A percentile compares a stretch with the other conserved stretches of the same genome.
Conservation (phyloP, 1,140 invertebrate genomes). For the Panagrolaimus sp. region DNA sequence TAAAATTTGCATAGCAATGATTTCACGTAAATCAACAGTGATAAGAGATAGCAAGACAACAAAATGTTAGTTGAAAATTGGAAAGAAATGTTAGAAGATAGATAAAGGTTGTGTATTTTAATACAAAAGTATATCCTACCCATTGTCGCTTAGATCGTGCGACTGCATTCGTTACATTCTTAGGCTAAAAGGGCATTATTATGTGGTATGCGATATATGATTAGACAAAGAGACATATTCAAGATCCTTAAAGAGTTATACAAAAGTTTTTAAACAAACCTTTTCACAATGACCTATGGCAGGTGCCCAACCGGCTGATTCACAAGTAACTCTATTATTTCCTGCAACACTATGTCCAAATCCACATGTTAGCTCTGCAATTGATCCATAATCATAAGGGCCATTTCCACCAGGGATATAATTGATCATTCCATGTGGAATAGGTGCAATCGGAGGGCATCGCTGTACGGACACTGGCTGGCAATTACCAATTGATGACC, state of each 20-base stretch:
- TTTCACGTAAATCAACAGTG: background rate
- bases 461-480: background rate
- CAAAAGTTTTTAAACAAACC: background rate
- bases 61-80: background rate
- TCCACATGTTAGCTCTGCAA: background rate
- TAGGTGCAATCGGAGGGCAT: background rate
- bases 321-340: background rate
- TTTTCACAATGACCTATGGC: background rate
- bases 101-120: background rate
- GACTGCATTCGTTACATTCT: background rate
- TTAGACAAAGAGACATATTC: too few species aligned
- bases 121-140: background rate
- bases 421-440: slow-evolving; percentile 2
- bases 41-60: background rate
- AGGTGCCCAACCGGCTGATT: slow-evolving; percentile 3
- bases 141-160: background rate
- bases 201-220: too few species aligned
- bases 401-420: slow-evolving; percentile 8
- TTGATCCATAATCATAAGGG: background rate
- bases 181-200: too few species aligned
- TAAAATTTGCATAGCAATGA: background rate
- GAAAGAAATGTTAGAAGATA: background rate
- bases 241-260: too few species aligned
- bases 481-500: background rate
- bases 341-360: background rate